Evolutionary conservation across 1,140 invertebrate genomes (phyloP).

Genomic region (Dreissena rostriformis): DNA sequence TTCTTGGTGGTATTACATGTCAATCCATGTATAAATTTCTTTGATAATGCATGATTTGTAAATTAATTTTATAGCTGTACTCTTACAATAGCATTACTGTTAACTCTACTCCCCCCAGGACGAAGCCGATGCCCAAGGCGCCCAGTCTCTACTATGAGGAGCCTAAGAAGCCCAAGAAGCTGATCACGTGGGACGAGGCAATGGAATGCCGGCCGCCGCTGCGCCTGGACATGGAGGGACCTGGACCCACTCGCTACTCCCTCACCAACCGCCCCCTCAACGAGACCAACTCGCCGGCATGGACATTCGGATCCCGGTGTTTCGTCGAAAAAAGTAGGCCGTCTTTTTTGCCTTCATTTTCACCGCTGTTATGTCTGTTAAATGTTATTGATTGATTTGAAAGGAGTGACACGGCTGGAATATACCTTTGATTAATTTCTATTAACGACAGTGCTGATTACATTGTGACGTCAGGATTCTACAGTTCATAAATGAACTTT

Average conservation of each 20-base stretch:
- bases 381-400: too few species aligned
- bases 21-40: too few species aligned
- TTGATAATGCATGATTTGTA: too few species aligned
- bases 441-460: too few species aligned
- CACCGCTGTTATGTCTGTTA: too few species aligned
- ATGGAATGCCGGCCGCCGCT: conserved; percentile 73
- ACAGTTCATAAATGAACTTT: too few species aligned
- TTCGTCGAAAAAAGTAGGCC: conserved; percentile 72
- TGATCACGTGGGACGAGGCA: conserved; percentile 74
- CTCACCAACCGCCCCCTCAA: conserved; percentile 72
- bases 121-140: conserved; percentile 60
- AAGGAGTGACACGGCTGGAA: neutral
- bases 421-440: neutral
- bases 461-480: too few species aligned
- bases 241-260: conserved; percentile 73
- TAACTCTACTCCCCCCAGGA: conserved; percentile 37
- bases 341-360: neutral
- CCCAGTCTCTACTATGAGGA: conserved; percentile 75
- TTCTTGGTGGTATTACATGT: too few species aligned
- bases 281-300: conserved; percentile 76
- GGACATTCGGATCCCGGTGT: conserved; percentile 72
- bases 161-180: conserved; percentile 67
- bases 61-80: too few species aligned
- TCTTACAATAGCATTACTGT: too few species aligned
- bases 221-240: conserved; percentile 75